A percentile compares a stretch with the other conserved stretches of the same genome.
These are phyloP conservation scores for Baronia brevicornis DNA, from an alignment of 2,888 invertebrate species.

Conservation along the genomic window DNA sequence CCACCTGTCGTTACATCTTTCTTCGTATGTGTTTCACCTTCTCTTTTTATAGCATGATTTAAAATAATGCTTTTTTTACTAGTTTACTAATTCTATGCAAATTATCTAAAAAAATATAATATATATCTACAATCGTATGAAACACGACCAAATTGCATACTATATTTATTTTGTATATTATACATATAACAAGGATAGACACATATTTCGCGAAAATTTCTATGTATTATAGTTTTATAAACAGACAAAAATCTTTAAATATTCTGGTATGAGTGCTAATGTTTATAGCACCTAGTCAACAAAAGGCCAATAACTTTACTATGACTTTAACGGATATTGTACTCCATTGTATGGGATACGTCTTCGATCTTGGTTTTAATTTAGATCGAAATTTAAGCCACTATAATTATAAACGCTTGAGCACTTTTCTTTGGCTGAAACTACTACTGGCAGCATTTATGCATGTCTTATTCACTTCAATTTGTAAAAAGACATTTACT, in stretches of 20 bases:
- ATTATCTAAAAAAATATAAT: conserved; percentile 7
- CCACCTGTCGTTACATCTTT: conserved; percentile 10
- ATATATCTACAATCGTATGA: conserved; percentile 20
- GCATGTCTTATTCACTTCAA: conserved; percentile 66
- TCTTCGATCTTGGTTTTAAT: no score
- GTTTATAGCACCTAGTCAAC: no score
- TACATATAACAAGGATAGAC: no score
- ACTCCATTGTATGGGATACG: no score
- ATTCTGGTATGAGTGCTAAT: no score
- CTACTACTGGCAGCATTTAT: conserved; percentile 57
- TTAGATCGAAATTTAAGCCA: no score
- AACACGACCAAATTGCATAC: conserved; percentile 74
- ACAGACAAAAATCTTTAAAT: no score
- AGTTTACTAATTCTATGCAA: conserved; percentile 10
- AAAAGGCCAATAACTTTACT: no score
- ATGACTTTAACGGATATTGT: no score
- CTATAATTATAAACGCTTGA: conserved; percentile 44
- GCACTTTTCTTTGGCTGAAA: conserved; percentile 71
- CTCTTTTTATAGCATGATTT: conserved; percentile 18
- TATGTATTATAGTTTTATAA: no score
- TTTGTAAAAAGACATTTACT: conserved; percentile 43
- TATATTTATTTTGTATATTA: conserved; percentile 23
- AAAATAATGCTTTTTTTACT: conserved; percentile 13
- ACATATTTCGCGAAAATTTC: no score
- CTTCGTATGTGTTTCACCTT: conserved; percentile 12